Conservation (phyloP, 2,888 invertebrate species). For the Ernsta delagoae region DNA sequence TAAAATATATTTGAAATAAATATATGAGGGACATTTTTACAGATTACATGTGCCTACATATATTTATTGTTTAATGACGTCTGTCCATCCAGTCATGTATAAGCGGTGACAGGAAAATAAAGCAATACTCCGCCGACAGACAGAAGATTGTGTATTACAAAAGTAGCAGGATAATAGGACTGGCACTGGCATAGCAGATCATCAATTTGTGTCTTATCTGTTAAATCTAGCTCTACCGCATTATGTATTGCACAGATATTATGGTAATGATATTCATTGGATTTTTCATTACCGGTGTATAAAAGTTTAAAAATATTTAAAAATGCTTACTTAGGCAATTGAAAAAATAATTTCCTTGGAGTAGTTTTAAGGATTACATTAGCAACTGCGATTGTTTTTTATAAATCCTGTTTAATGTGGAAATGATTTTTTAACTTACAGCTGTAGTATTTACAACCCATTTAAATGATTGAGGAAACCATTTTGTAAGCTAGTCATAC, state of each 20-base stretch:
- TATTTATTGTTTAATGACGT: not conserved
- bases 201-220: constrained; percentile 24
- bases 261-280: constrained; percentile 9
- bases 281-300: not conserved
- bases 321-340: too few relatives aligned
- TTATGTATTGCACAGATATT: not conserved
- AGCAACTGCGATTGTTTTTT: too few relatives aligned
- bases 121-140: not conserved
- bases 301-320: too few relatives aligned
- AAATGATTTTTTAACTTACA: too few relatives aligned
- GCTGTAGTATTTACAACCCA: not conserved
- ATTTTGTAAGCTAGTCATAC: not conserved
- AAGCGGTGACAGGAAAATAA: constrained; percentile 2
- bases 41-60: too few relatives aligned
- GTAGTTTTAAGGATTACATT: not conserved
- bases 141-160: constrained; percentile 5
- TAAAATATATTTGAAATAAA: not conserved
- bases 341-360: not conserved
- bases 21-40: too few relatives aligned
- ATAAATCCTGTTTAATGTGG: not conserved
- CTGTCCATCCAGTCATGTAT: not conserved
- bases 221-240: constrained; percentile 5
- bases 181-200: constrained; percentile 12
- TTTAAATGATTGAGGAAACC: not conserved
- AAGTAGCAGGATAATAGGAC: constrained; percentile 17